Percentiles rank a stretch among this genome's conserved stretches.
These are phyloP conservation scores for Manduca sexta DNA, from an alignment of 1,140 invertebrate species.

Conservation along the genomic window DNA sequence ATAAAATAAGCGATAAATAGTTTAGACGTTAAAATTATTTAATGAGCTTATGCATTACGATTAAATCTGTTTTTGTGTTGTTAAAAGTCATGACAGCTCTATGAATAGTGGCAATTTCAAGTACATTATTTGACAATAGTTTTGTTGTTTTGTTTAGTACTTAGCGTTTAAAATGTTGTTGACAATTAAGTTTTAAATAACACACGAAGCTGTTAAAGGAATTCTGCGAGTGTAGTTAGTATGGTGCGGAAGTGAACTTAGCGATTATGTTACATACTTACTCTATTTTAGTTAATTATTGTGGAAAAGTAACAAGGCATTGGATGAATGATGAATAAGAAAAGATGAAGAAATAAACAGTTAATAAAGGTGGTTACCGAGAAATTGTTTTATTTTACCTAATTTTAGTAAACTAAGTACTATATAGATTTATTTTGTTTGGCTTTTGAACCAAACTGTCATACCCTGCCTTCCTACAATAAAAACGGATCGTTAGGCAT, in stretches of 20 bases:
- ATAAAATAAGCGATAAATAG: no score
- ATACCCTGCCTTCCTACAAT: no score
- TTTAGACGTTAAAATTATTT: no score
- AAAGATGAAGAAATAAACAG: constrained; percentile 25
- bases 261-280: not conserved
- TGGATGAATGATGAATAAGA: constrained; percentile 13
- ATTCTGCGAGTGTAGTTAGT: not conserved
- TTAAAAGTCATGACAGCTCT: no score
- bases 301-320: constrained; percentile 9
- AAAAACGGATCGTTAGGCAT: no score
- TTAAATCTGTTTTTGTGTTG: no score
- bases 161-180: constrained; percentile 5
- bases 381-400: constrained; percentile 22
- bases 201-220: not conserved
- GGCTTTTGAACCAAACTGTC: no score
- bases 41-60: no score
- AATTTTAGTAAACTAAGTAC: no score
- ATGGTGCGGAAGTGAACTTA: not conserved
- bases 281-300: not conserved
- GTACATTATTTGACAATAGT: constrained; percentile 9
- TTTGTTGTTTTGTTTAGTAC: constrained; percentile 13
- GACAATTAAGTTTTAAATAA: constrained; percentile 1
- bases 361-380: constrained; percentile 24
- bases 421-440: no score
- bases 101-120: not conserved